Percentiles rank a stretch among this genome's conserved stretches.
Conservation (phyloP, 2,113 vertebrate genomes). For the Nannobrachium achirus region DNA sequence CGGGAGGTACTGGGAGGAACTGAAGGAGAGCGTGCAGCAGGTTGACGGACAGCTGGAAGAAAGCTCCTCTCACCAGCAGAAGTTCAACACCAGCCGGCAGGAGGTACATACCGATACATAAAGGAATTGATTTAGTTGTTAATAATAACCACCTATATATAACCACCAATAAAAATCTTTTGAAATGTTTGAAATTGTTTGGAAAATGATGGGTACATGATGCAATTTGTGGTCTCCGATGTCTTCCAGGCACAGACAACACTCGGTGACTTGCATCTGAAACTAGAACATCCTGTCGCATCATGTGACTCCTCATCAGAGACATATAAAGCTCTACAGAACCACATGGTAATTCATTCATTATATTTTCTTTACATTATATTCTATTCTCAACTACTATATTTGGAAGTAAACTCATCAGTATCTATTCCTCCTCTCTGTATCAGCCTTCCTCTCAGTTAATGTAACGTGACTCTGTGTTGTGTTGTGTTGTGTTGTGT, state of each 20-base stretch:
- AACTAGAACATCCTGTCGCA: constrained; percentile 80
- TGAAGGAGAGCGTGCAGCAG: constrained; percentile 84
- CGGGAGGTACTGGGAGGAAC: constrained; percentile 91
- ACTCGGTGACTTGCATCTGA: constrained; percentile 80
- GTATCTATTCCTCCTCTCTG: background rate
- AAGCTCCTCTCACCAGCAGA: constrained; percentile 84
- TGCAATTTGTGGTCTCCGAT: constrained; percentile 10
- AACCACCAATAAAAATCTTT: no score
- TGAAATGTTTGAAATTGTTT: no score
- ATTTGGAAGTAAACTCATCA: background rate
- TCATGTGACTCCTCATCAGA: constrained; percentile 86
- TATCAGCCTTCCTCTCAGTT: background rate
- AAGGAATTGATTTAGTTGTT: no score
- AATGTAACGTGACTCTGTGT: constrained; percentile 11
- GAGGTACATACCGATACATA: constrained; percentile 76
- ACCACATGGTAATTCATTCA: constrained; percentile 80
- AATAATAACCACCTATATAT: no score
- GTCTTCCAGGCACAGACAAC: constrained; percentile 79
- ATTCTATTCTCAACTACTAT: background rate
- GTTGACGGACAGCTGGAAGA: constrained; percentile 84
- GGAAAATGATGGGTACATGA: background rate
- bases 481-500: constrained; percentile 4
- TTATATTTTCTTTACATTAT: background rate
- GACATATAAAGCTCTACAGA: constrained; percentile 87
- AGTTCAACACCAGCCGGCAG: constrained; percentile 83